Base-by-base conservation (phyloP, 1,140 invertebrate genomes). In the Mamestra configurata region DNA sequence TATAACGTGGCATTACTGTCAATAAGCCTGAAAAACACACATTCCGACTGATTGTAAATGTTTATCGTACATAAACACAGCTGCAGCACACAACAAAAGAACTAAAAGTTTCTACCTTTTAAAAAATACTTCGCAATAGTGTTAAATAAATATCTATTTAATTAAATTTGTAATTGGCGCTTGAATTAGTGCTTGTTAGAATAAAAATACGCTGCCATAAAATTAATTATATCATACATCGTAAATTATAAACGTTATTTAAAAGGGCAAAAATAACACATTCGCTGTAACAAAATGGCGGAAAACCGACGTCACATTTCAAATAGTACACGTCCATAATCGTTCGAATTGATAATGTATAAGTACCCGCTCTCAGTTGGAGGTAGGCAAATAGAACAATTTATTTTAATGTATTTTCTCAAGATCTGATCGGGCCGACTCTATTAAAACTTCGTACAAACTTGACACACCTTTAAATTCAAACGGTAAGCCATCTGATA, bases 401-500 rank as follows among this genome's bases (percentile, higher is more conserved):
- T 82, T 82, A 79, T 80, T 86, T 85, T 80, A 83, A 79, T 81
- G 66, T 79, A 79, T 86, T 82, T 68, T 68, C 61, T 68, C 46
- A 55, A 84, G 88, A 94, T 94, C 92, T 87, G 92, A 94, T 94
- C 91, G 88, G 86, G 68, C 84, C 68, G 84, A 92, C 84, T 94
- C 93, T 93, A 94, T 94, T 94, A 94, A 94, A 94, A 94, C 87
- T 94, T 94, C 88, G 86, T 89, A 88, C 85, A 77, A 80, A 88
- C 85, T 89, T 90, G 90, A 91, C 90, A 88, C 90, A 92, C 90
- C 90, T 93, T 91, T 93, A 90, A 92, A 93, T 91, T 94, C 90
- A 90, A 94, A 94, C 90, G 85, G 88, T 94, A 93, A 94, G 90
- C 90, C 92, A 92, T 92, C 93, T 88, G 93, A 94, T 94, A 93